Evolutionary conservation across 2,113 vertebrate species (phyloP), one percentile per base, ranked within the genome.

Genomic region (Oncorhynchus kisutch): DNA sequence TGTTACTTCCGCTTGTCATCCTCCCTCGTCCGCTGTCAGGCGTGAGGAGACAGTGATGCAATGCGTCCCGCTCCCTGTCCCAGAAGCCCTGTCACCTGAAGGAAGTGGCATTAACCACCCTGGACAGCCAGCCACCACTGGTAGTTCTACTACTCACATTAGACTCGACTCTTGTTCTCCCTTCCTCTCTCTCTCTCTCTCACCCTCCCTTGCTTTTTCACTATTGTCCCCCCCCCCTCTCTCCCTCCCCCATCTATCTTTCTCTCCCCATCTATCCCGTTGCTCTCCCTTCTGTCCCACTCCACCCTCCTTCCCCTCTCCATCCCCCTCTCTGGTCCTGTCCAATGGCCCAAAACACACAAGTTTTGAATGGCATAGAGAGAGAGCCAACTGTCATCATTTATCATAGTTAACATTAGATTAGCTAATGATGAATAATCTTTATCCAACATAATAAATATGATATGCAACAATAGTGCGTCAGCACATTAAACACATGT

Each of bases 1-100:
- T 86, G 86, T 91, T 91, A 88, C 86, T 91, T 87, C 86, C 84
- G 85, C 88, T 85, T 91, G 91, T 87, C 88, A 86, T 91, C 76
- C 3, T 78, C 78, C 71, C 77, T 69, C 75, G 72, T 83, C 79
- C 78, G 67, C 84, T 87, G 82, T 91, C 88, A 90, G 83, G 78
- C 71, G n/a, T 79, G 82, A 79, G 84, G 82, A 86, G 89, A 90
- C 89, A 88, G 87, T 88, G 88, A 90, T 87, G 87, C 39, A 72
- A 78, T 85, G 89, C 87, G 85, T 87, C 83, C 72, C 29, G 84
- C 77, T 88, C 86, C 82, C 78, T 85, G 85, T 85, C 78, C 83
- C 86, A 90, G 88, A 90, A 91, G 85, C 87, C 83, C 80, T 85
- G 86, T 88, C 88, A 89, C 85, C 84, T 89, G 87, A 22, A 64